Percentiles rank a stretch among this genome's conserved stretches.
These are phyloP conservation scores for Nebria ingens DNA, from an alignment of 1,140 invertebrate species.

Conservation along the genomic window DNA sequence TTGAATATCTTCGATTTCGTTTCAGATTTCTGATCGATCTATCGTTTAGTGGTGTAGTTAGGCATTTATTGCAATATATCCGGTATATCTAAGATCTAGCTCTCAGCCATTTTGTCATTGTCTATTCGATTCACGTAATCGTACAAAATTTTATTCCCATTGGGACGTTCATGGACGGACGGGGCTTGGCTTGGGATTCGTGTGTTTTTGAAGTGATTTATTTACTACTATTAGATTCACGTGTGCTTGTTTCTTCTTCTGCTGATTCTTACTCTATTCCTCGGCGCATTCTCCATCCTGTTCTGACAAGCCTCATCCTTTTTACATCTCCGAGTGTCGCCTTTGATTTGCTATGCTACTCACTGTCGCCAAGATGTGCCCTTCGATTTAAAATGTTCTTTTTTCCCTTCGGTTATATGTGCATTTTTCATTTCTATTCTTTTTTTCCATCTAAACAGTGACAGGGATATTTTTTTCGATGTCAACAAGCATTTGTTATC, in stretches of 20 bases:
- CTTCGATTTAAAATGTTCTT: no score
- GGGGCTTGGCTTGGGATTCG: conserved; percentile 4
- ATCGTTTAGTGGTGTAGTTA: neutral
- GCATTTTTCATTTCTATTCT: no score
- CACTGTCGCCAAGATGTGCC: no score
- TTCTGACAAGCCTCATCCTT: no score
- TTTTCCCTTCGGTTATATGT: no score
- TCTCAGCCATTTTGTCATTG: neutral
- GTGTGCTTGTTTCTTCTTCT: neutral
- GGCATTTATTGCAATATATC: neutral
- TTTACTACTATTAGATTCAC: conserved; percentile 2
- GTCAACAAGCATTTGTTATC: no score
- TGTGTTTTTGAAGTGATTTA: conserved; percentile 9
- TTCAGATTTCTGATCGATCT: neutral
- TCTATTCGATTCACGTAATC: conserved; percentile 8
- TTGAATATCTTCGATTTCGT: neutral
- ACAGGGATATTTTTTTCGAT: no score
- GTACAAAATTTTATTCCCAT: neutral
- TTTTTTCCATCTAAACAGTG: no score
- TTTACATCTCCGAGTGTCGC: no score
- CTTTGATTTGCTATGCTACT: no score
- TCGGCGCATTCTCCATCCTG: neutral
- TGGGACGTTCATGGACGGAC: neutral
- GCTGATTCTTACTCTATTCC: neutral
- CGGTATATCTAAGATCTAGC: neutral